Conservation (phyloP, 2,888 invertebrate species). For the Eristalis tenax region DNA sequence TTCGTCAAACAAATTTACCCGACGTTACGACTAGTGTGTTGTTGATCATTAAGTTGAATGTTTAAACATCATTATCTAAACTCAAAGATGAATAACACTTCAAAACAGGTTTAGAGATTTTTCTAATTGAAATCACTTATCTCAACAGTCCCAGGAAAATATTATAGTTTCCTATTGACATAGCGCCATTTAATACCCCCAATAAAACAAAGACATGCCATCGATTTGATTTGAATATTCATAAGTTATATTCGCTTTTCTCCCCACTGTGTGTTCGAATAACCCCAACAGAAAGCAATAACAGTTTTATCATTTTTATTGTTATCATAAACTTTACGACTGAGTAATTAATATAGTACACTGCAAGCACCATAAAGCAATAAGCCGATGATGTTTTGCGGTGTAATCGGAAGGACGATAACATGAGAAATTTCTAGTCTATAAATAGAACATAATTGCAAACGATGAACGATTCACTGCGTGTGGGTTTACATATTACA, state of each 20-base stretch:
- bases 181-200: neutral
- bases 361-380: neutral
- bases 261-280: neutral
- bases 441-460: slow-evolving; percentile 2
- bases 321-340: slow-evolving; percentile 7
- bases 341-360: neutral
- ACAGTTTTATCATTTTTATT: slow-evolving; percentile 11
- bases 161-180: neutral
- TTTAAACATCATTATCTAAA: no score
- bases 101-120: no score
- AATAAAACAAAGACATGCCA: neutral
- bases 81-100: no score
- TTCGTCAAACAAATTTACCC: no score
- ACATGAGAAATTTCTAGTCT: neutral
- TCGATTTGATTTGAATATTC: neutral
- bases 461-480: neutral
- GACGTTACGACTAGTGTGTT: no score
- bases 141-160: no score
- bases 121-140: no score
- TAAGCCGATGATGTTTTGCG: slow-evolving; percentile 1
- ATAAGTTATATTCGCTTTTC: neutral
- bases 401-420: neutral
- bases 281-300: neutral
- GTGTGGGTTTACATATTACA: neutral
- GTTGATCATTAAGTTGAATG: no score